These are phyloP conservation scores for Halcyon smyrnensis DNA, from an alignment of 2,797 vertebrate species.

Conservation along the genomic window DNA sequence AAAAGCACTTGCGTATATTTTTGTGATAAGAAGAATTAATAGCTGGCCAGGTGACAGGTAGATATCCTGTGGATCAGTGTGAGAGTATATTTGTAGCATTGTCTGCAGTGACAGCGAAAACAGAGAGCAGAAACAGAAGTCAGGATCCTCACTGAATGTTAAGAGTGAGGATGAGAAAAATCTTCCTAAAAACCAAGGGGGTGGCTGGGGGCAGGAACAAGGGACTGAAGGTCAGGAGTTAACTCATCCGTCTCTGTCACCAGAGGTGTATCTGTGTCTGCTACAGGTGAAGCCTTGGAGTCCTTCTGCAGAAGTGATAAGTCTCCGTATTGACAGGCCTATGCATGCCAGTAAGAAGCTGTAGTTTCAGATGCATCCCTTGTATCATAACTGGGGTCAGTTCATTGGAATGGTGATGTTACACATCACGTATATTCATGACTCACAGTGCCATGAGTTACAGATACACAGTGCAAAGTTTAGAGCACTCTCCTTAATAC, in stretches of 20 bases:
- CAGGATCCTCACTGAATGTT: not conserved
- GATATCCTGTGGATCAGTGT: not conserved
- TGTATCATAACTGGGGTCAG: not conserved
- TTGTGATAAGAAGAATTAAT: not conserved
- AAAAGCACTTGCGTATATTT: not conserved
- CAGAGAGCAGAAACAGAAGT: not conserved
- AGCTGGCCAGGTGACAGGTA: not conserved
- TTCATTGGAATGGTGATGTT: not conserved
- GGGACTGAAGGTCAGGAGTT: not conserved
- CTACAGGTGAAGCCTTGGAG: not conserved
- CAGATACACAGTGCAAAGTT: not conserved
- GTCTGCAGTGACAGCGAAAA: not conserved
- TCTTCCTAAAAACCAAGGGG: not conserved
- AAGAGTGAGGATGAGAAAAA: not conserved
- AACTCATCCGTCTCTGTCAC: not conserved
- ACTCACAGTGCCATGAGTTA: not conserved
- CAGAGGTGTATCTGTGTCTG: not conserved
- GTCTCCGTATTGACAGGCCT: not conserved
- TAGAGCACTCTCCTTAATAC: not conserved
- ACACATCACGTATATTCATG: not conserved
- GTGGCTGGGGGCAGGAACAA: not conserved
- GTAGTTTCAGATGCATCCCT: not conserved
- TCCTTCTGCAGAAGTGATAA: not conserved
- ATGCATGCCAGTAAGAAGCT: not conserved
- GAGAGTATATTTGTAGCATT: not conserved